These are phyloP conservation scores for Lagocephalus sceleratus DNA, from an alignment of 2,797 vertebrate genomes.

Conservation along the genomic window DNA sequence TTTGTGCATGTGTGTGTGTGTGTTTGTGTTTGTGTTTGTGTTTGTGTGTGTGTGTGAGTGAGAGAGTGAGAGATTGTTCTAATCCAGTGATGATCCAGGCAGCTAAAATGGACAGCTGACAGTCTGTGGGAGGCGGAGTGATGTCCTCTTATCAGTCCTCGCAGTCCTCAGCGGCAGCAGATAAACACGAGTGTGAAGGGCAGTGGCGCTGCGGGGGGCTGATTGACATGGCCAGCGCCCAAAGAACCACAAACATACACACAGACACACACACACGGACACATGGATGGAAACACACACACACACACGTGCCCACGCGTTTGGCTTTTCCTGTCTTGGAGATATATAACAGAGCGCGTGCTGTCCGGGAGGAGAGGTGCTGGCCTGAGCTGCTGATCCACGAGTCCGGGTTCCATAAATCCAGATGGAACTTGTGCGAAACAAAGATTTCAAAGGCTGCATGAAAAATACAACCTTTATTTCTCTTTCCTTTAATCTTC, in stretches of 20 bases:
- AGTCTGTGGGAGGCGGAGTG: slow-evolving; percentile 52
- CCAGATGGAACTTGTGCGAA: slow-evolving; percentile 3
- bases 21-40: too few relatives aligned
- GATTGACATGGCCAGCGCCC: slow-evolving; percentile 76
- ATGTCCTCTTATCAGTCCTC: slow-evolving; percentile 74
- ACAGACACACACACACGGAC: slow-evolving; percentile 24
- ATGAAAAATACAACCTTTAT: not conserved
- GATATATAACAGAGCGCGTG: not conserved
- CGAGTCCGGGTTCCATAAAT: slow-evolving; percentile 7
- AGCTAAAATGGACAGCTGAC: slow-evolving; percentile 34
- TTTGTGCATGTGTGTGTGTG: too few relatives aligned
- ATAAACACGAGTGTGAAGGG: slow-evolving; percentile 79
- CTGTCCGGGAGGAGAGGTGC: slow-evolving; percentile 15
- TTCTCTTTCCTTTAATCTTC: slow-evolving; percentile 3
- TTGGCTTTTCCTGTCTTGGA: slow-evolving; percentile 23
- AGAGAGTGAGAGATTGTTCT: not conserved
- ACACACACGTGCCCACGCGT: slow-evolving; percentile 17
- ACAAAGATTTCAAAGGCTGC: not conserved
- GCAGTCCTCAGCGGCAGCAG: slow-evolving; percentile 76
- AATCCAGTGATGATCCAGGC: slow-evolving; percentile 19
- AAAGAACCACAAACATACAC: slow-evolving; percentile 63
- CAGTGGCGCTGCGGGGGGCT: slow-evolving; percentile 74
- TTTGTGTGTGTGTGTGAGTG: too few relatives aligned
- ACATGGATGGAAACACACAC: slow-evolving; percentile 23
- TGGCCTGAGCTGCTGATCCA: not conserved